Evolutionary conservation across 2,113 vertebrate species (phyloP).

Genomic region (Notarius lentiginosus): DNA sequence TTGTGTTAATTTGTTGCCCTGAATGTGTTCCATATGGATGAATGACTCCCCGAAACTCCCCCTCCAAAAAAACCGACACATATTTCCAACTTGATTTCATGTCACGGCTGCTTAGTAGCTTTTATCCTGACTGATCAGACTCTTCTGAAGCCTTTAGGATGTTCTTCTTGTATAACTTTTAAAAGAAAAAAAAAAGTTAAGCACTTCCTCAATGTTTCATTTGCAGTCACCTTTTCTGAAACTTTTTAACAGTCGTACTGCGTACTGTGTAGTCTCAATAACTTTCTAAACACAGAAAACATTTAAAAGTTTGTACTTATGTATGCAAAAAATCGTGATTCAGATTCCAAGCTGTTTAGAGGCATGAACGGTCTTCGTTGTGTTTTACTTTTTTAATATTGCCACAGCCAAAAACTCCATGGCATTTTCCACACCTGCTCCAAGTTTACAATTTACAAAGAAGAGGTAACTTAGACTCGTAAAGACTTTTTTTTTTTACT

Average conservation of each 20-base stretch:
- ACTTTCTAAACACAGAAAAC: conserved; percentile 21
- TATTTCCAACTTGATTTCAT: conserved; percentile 31
- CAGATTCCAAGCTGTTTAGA: conserved; percentile 19
- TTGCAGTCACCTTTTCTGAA: conserved; percentile 7
- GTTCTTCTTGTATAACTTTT: conserved; percentile 34
- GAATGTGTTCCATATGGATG: conserved; percentile 57
- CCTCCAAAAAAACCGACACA: neutral
- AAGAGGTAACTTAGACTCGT: conserved; percentile 28
- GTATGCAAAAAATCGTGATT: neutral
- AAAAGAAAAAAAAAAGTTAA: conserved; percentile 18
- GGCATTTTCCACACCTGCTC: conserved; percentile 51
- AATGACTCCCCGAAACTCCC: conserved; percentile 65
- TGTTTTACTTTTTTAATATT: conserved; percentile 17
- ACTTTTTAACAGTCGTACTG: neutral
- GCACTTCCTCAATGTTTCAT: conserved; percentile 37
- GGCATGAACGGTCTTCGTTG: conserved; percentile 20
- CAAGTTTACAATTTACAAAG: conserved; percentile 61
- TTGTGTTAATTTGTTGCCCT: conserved; percentile 25
- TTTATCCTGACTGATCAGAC: conserved; percentile 42
- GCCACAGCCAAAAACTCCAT: conserved; percentile 28
- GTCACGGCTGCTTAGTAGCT: conserved; percentile 53
- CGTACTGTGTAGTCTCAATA: neutral
- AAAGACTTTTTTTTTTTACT: conserved; percentile 27
- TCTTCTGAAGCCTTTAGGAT: conserved; percentile 41
- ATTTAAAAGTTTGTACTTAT: neutral